Percentiles rank a stretch among this genome's conserved stretches.
phyloP scores from a whole-genome alignment of 2,888 invertebrate species.

The Ctena decussata region DNA sequence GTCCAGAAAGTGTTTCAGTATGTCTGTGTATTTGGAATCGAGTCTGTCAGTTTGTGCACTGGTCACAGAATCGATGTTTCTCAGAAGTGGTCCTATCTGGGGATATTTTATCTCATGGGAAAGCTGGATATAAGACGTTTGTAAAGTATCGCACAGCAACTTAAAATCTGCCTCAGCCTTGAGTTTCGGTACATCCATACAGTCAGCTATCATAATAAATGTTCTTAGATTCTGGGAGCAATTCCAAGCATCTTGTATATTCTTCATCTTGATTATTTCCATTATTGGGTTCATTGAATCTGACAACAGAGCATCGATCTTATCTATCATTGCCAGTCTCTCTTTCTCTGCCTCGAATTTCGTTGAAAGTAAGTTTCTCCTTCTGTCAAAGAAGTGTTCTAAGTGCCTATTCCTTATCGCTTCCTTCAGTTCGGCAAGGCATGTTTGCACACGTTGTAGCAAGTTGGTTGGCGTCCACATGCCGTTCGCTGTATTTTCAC shows the following conservation, averaged over 20 bases:
- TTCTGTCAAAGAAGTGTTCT: background rate
- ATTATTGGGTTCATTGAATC: too few relatives aligned
- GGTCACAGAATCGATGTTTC: background rate
- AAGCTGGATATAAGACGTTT: background rate
- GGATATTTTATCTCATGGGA: background rate
- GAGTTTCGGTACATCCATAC: constrained; percentile 27
- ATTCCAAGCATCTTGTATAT: background rate
- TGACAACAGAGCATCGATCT: too few relatives aligned
- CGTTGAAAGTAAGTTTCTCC: too few relatives aligned
- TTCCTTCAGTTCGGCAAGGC: background rate
- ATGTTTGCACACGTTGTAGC: background rate
- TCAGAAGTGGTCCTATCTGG: background rate
- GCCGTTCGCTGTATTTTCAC: constrained; percentile 5
- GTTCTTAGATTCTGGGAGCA: background rate
- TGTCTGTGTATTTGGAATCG: background rate
- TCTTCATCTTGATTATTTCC: too few relatives aligned
- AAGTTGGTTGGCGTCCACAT: background rate
- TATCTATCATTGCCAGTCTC: too few relatives aligned
- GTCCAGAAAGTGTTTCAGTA: background rate
- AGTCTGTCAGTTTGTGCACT: background rate
- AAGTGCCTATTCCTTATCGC: background rate
- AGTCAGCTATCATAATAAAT: background rate
- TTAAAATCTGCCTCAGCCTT: background rate
- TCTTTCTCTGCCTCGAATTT: too few relatives aligned
- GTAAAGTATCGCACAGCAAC: background rate